Evolutionary conservation across 92 coral and sea anemone genomes (phyloP).

Genomic region (Heteractis magnifica): DNA sequence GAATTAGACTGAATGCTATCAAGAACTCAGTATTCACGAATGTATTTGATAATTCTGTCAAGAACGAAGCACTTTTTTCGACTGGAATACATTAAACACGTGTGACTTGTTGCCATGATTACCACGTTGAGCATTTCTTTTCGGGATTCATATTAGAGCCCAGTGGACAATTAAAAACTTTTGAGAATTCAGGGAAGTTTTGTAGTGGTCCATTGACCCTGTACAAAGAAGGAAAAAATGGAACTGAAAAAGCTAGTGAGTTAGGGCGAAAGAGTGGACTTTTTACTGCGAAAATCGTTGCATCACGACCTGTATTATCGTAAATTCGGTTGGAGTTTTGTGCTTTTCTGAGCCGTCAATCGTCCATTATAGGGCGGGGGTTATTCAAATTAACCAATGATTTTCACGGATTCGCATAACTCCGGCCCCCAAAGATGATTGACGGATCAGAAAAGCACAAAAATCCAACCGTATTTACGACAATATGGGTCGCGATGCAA

Average conservation of each 20-base stretch:
- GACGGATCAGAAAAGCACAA: no score
- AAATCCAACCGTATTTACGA: no score
- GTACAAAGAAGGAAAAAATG: background rate
- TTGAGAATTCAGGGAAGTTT: constrained; percentile 51
- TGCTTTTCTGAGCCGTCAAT: no score
- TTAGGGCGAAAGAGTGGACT: background rate
- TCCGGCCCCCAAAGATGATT: no score
- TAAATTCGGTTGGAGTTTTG: no score
- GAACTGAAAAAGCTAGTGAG: background rate
- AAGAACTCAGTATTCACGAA: background rate
- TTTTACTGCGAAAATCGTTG: no score
- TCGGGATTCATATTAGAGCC: constrained; percentile 68
- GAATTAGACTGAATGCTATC: no score
- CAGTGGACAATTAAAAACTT: constrained; percentile 60
- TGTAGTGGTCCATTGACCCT: constrained; percentile 36
- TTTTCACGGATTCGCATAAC: no score
- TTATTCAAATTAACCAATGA: no score
- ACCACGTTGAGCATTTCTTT: constrained; percentile 70
- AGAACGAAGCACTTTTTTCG: background rate
- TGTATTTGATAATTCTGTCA: background rate
- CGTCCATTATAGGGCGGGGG: no score
- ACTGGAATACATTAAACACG: background rate
- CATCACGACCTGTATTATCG: no score
- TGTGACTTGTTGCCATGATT: constrained; percentile 3
- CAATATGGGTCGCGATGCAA: no score